Evolutionary conservation across 1,140 invertebrate species (phyloP).

Genomic region (Pseudomyrmex gracilis): DNA sequence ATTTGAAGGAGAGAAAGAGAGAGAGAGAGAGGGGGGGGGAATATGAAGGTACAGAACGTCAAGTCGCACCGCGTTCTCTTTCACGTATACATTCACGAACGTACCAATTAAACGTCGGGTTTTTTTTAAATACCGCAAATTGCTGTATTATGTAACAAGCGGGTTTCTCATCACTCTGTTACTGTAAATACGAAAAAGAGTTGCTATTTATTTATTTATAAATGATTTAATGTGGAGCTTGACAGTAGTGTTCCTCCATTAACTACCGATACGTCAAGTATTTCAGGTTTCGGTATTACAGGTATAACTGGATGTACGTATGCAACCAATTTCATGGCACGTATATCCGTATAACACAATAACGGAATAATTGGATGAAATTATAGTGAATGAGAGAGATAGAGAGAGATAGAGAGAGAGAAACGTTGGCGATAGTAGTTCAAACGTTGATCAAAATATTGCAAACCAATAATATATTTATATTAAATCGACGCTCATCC

Average conservation of each 20-base stretch:
- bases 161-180: too few relatives aligned
- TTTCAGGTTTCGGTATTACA: neutral
- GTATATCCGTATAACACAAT: slow-evolving; percentile 7
- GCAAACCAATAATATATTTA: neutral
- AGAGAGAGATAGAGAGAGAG: neutral
- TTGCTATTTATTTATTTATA: too few relatives aligned
- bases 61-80: neutral
- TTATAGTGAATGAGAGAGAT: too few relatives aligned
- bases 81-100: neutral
- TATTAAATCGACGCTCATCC: too few relatives aligned
- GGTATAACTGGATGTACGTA: slow-evolving; percentile 9
- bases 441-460: neutral
- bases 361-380: neutral
- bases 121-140: neutral
- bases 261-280: neutral
- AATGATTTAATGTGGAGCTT: too few relatives aligned
- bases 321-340: slow-evolving; percentile 22
- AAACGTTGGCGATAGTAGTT: neutral
- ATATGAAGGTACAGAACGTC: slow-evolving; percentile 13
- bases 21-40: neutral
- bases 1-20: neutral
- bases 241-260: neutral
- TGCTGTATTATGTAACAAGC: too few relatives aligned
- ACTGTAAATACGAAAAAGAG: too few relatives aligned
- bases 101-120: slow-evolving; percentile 17